phyloP scores from a whole-genome alignment of 2,888 invertebrate species.

The Lepidochitona cinerea region DNA sequence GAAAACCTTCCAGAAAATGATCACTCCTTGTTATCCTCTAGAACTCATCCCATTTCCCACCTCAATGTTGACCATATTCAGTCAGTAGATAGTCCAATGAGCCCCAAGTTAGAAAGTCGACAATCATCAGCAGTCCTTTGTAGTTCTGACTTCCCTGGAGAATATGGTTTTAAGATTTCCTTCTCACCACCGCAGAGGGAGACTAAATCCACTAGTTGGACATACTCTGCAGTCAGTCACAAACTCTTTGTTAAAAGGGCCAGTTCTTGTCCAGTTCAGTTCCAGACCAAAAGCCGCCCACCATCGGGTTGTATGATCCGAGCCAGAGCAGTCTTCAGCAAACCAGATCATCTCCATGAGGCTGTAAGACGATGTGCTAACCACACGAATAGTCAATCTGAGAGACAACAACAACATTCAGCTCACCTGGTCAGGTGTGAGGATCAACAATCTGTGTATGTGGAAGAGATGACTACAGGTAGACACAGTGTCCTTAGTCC shows the following conservation, averaged over 20 bases:
- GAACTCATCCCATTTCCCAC: no score
- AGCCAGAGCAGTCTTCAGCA: slow-evolving; percentile 77
- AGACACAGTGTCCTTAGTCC: background rate
- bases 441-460: background rate
- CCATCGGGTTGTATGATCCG: slow-evolving; percentile 73
- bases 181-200: background rate
- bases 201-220: background rate
- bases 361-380: slow-evolving; percentile 79
- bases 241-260: background rate
- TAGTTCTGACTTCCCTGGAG: background rate
- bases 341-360: slow-evolving; percentile 77
- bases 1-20: no score
- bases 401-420: slow-evolving; percentile 7
- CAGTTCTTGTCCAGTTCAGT: slow-evolving; percentile 1
- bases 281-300: slow-evolving; percentile 7
- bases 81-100: no score
- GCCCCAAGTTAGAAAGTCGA: no score
- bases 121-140: background rate
- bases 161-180: background rate
- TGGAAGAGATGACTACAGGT: background rate
- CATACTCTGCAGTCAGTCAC: background rate
- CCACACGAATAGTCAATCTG: slow-evolving; percentile 72
- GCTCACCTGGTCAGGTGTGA: slow-evolving; percentile 1
- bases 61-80: no score
- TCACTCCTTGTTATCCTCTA: no score